Evolutionary conservation across 2,797 vertebrate genomes (phyloP).

Genomic region (Graptemys geographica): DNA sequence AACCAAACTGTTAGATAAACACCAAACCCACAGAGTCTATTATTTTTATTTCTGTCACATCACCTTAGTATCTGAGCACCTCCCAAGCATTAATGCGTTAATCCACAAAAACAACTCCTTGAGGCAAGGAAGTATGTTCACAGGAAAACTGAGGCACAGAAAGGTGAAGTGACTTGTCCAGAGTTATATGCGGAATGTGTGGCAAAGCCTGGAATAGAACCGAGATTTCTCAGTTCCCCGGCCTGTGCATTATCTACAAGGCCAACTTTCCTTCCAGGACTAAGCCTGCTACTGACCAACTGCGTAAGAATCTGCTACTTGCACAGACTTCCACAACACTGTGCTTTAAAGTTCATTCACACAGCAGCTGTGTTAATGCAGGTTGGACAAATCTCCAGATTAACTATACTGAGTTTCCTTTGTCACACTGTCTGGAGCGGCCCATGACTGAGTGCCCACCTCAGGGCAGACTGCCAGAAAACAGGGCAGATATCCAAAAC

Average conservation of each 20-base stretch:
- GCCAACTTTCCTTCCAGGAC: neutral
- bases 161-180: neutral
- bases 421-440: no score
- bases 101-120: neutral
- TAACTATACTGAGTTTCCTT: neutral
- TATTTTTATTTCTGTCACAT: neutral
- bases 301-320: neutral
- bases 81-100: neutral
- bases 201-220: neutral
- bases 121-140: neutral
- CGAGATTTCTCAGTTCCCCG: neutral
- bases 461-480: no score
- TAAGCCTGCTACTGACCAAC: neutral
- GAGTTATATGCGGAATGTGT: neutral
- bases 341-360: neutral
- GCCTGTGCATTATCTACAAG: neutral
- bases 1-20: neutral
- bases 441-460: no score
- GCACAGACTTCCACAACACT: neutral
- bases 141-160: neutral
- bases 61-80: neutral
- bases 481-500: no score
- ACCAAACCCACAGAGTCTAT: fast-evolving
- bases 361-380: neutral
- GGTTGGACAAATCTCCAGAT: neutral